phyloP scores from a whole-genome alignment of 2,797 vertebrate genomes.

The Galago senegalensis region DNA sequence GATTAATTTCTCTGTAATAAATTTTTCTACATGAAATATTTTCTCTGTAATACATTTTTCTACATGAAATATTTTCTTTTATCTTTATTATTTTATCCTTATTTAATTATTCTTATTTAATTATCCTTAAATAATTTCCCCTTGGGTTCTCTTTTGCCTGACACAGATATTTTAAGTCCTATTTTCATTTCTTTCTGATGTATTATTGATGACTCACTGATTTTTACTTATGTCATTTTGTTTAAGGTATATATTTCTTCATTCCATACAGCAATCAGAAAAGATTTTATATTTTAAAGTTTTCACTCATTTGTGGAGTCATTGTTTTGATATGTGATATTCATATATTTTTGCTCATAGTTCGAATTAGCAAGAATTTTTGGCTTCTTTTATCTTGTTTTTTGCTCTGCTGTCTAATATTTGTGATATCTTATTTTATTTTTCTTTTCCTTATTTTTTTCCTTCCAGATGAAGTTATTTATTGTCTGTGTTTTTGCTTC shows the following conservation, averaged over 20 bases:
- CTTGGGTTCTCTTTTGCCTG: neutral
- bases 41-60: constrained; percentile 3
- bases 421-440: neutral
- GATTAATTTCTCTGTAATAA: neutral
- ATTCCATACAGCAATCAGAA: neutral
- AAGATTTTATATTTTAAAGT: neutral
- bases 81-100: neutral
- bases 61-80: neutral
- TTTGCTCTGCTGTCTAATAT: neutral
- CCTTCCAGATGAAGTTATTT: neutral
- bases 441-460: neutral
- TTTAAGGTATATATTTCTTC: neutral
- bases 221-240: constrained; percentile 7
- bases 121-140: neutral
- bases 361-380: neutral
- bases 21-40: neutral
- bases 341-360: neutral
- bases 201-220: neutral
- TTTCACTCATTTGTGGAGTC: neutral
- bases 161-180: neutral
- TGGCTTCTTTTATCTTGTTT: neutral
- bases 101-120: too few species aligned
- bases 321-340: neutral
- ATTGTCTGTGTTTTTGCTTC: neutral
- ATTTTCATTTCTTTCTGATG: neutral